Evolutionary conservation across 2,888 invertebrate species (phyloP).

Genomic region (Tiliacea citrago): DNA sequence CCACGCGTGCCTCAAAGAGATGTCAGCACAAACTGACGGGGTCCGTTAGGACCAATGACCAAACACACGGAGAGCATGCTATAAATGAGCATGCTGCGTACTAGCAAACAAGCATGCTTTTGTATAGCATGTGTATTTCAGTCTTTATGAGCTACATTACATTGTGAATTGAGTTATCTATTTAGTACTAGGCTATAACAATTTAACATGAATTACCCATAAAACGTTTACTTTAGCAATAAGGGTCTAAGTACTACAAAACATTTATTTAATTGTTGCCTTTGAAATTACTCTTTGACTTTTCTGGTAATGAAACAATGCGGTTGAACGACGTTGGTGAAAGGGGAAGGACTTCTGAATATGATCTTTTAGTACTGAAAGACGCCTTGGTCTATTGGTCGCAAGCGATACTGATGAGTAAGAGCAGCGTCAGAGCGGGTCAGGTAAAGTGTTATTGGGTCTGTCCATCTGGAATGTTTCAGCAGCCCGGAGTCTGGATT

Average conservation of each 20-base stretch:
- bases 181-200: not conserved
- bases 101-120: too few relatives aligned
- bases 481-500: too few relatives aligned
- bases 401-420: not conserved
- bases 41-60: too few relatives aligned
- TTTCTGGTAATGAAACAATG: constrained; percentile 21
- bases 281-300: not conserved
- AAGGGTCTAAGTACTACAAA: constrained; percentile 5
- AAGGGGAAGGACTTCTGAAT: not conserved
- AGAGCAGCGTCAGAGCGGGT: not conserved
- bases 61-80: too few relatives aligned
- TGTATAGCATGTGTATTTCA: not conserved
- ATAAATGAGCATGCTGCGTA: too few relatives aligned
- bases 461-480: too few relatives aligned
- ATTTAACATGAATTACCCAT: not conserved
- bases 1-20: too few relatives aligned
- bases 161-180: constrained; percentile 7
- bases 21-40: too few relatives aligned
- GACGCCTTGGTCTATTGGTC: not conserved
- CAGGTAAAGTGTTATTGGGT: too few relatives aligned
- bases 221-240: constrained; percentile 18
- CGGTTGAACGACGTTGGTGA: not conserved
- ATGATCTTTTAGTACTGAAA: not conserved
- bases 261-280: constrained; percentile 19
- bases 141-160: not conserved